A percentile compares a stretch with the other conserved stretches of the same genome.
Evolutionary conservation across 2,113 vertebrate species (phyloP).

Genomic region (Balaeniceps rex): DNA sequence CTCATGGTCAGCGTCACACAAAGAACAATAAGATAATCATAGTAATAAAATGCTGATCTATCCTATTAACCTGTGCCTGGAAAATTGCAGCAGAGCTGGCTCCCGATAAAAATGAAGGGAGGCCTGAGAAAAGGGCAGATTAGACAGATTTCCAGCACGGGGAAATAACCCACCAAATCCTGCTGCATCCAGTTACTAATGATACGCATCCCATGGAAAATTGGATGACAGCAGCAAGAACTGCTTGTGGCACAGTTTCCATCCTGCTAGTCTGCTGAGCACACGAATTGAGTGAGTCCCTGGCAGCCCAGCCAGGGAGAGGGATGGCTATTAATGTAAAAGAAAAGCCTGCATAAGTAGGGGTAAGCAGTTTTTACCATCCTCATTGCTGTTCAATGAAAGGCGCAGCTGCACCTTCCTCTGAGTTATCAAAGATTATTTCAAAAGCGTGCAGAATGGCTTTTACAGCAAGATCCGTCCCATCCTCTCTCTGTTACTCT

Average conservation of each 20-base stretch:
- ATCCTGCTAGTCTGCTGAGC: slow-evolving; percentile 40
- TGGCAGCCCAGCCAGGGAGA: slow-evolving; percentile 17
- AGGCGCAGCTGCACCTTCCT: slow-evolving; percentile 52
- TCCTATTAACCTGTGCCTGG: not conserved
- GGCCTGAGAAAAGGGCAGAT: not conserved
- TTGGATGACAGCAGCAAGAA: slow-evolving; percentile 7
- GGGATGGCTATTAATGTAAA: not conserved
- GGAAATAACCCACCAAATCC: not conserved
- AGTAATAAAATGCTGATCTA: slow-evolving; percentile 8
- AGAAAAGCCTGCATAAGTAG: slow-evolving; percentile 16
- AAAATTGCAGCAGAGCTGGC: not conserved
- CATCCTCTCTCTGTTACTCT: not conserved
- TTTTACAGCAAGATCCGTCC: not conserved
- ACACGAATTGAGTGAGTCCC: not conserved
- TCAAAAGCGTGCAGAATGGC: not conserved
- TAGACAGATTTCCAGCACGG: not conserved
- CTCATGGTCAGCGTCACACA: not conserved
- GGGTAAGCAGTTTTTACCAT: slow-evolving; percentile 32
- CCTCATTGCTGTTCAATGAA: not conserved
- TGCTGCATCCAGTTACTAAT: not conserved
- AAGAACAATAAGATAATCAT: not conserved
- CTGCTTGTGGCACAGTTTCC: slow-evolving; percentile 32
- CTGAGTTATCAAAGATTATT: slow-evolving; percentile 35
- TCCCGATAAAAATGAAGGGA: not conserved
- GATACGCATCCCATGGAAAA: not conserved